Evolutionary conservation across 2,888 invertebrate species (phyloP).

Genomic region (Pocota personata): DNA sequence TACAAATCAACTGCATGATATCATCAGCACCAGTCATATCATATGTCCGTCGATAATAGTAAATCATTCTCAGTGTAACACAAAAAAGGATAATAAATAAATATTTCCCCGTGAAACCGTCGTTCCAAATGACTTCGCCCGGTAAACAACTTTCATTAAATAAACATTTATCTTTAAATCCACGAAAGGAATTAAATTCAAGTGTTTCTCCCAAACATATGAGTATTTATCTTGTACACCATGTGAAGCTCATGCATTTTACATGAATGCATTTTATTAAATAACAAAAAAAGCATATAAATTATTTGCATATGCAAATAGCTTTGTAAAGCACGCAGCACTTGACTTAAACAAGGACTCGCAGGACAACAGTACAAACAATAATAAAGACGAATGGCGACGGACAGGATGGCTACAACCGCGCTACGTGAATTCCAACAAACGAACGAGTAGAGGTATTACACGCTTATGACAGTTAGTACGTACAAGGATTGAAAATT

Average conservation of each 20-base stretch:
- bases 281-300: constrained; percentile 23
- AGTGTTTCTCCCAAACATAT: background rate
- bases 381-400: constrained; percentile 8
- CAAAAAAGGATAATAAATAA: background rate
- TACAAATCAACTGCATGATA: background rate
- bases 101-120: background rate
- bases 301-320: constrained; percentile 40
- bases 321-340: constrained; percentile 25
- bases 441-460: background rate
- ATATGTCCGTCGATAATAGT: background rate
- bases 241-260: constrained; percentile 23
- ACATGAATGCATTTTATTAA: constrained; percentile 33
- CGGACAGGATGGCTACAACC: background rate
- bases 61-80: background rate
- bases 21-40: background rate
- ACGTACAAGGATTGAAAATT: background rate
- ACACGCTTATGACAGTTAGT: background rate
- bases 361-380: background rate
- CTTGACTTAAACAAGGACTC: constrained; percentile 9
- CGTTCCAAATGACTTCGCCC: background rate
- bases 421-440: background rate
- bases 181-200: constrained; percentile 1
- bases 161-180: constrained; percentile 14
- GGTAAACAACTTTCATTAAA: background rate
- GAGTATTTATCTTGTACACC: too few species aligned